Conservation (phyloP, 1,140 invertebrate species). For the Chlorops oryzae region DNA sequence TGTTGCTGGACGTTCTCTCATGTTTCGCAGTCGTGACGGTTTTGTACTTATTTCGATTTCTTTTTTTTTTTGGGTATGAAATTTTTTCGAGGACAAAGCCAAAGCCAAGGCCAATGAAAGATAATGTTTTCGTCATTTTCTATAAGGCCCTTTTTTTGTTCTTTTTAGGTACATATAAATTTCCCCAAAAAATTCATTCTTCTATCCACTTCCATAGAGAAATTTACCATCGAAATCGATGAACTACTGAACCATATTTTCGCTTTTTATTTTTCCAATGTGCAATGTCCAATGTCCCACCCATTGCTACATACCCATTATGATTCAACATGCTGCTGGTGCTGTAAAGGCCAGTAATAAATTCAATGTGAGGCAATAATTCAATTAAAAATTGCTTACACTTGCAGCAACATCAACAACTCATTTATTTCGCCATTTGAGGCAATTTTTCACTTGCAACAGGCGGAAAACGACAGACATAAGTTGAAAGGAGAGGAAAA, state of each 20-base stretch:
- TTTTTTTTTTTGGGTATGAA: not conserved
- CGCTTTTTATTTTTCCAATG: not conserved
- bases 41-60: too few relatives aligned
- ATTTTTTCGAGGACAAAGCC: not conserved
- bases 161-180: too few relatives aligned
- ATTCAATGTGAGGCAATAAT: conserved; percentile 10
- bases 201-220: too few relatives aligned
- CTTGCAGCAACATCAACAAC: conserved; percentile 10
- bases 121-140: too few relatives aligned
- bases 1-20: too few relatives aligned
- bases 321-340: not conserved
- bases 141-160: too few relatives aligned
- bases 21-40: too few relatives aligned
- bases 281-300: not conserved
- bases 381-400: conserved; percentile 12
- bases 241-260: too few relatives aligned
- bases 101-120: not conserved
- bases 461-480: not conserved
- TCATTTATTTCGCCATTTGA: conserved; percentile 7
- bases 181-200: too few relatives aligned
- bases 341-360: not conserved
- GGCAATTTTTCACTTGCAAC: conserved; percentile 8
- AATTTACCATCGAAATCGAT: too few relatives aligned
- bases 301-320: not conserved
- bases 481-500: not conserved